Conservation (phyloP, 2,888 invertebrate species). For the Athrips mouffetella region DNA sequence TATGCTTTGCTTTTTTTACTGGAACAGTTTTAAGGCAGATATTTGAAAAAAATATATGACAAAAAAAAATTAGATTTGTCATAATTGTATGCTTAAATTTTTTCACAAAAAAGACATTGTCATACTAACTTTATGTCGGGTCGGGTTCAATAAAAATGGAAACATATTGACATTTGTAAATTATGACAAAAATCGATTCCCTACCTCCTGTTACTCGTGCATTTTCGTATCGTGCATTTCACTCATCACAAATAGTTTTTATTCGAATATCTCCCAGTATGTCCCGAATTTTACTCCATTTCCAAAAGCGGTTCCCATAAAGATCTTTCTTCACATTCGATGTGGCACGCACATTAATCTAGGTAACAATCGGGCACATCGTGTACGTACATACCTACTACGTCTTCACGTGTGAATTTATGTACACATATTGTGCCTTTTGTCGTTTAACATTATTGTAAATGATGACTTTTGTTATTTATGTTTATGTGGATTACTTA, state of each 20-base stretch:
- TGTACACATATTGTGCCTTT: conserved; percentile 31
- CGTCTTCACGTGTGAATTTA: conserved; percentile 44
- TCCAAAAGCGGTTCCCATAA: conserved; percentile 69
- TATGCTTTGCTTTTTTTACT: too few species aligned
- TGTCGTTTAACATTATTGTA: conserved; percentile 32
- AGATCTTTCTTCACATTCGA: conserved; percentile 70
- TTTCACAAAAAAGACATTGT: too few species aligned
- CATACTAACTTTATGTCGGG: too few species aligned
- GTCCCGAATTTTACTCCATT: conserved; percentile 42
- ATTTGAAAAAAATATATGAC: too few species aligned
- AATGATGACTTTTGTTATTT: conserved; percentile 11
- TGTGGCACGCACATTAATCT: conserved; percentile 71
- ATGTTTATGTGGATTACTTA: neutral
- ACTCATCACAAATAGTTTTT: too few species aligned
- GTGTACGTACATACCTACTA: conserved; percentile 31
- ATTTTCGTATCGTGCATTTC: neutral
- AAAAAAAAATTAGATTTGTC: too few species aligned
- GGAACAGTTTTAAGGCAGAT: too few species aligned
- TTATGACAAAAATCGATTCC: too few species aligned
- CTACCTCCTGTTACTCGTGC: neutral
- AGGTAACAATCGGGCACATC: conserved; percentile 53
- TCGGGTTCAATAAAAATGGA: too few species aligned
- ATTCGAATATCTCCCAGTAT: neutral
- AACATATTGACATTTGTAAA: too few species aligned
- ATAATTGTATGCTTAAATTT: too few species aligned